Base-by-base conservation (phyloP, 2,888 invertebrate genomes). In the Drosophila maculinotata region DNA sequence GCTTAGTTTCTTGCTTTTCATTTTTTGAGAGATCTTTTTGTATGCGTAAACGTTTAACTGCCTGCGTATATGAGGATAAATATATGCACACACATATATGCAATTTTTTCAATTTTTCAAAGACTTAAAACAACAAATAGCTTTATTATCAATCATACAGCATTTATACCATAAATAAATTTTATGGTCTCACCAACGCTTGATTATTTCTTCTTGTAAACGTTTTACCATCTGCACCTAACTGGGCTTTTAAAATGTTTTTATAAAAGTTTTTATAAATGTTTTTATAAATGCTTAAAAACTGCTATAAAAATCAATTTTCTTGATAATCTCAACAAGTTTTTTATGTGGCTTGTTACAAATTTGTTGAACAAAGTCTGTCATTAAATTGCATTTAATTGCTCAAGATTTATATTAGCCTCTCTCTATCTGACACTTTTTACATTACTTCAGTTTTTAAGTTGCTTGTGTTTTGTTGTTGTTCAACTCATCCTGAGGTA, bases 331-430 rank as follows among this genome's bases (percentile, higher is more conserved):
- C 7, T 4, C 10, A 1, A 23, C 15, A 35, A 42, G 42, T 35
- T 36, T 44, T 57, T 30, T 15, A 36, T 25, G 10, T 17, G 9
- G 9, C 25, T 60, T 59, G 12, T 30, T 17, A 4, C 8, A n/a
- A 62, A 12, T 12, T 48, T 36, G 6, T 33, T 3, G 7, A 5
- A 35, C 9, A 20, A 42, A 56, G 28, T 38, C 39, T 66, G n/a
- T 69, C 47, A 75, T 75, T 54, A 51, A 60, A 69, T 64, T 41
- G 20, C 73, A 69, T 65, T 76, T 57, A 49, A 59, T 63, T 70
- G 44, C 42, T 63, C 15, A 17, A 38, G 14, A 30, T 39, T 41
- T 63, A 26, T 31, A 28, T 31, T n/a, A 36, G 6, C 42, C 5
- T 6, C 2, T n/a, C 36, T 25, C 38, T 8, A 5, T 8, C 30